Evolutionary conservation across 2,113 vertebrate genomes (phyloP).

Genomic region (Vidua chalybeata): DNA sequence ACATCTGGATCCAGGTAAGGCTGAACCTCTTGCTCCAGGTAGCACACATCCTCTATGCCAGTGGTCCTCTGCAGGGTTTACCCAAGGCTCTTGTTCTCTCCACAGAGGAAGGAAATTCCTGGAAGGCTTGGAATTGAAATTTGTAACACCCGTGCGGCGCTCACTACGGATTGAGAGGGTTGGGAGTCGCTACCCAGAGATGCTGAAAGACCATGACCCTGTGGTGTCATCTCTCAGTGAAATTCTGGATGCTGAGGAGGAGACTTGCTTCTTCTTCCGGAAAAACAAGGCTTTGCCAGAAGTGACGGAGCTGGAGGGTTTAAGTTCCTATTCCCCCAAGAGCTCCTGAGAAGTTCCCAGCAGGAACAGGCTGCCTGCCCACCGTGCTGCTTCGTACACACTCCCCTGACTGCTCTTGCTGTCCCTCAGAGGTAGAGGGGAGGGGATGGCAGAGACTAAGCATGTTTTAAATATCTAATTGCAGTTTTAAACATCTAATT

Average conservation of each 20-base stretch:
- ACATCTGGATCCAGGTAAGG: constrained; percentile 60
- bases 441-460: background rate
- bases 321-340: background rate
- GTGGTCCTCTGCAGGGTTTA: accelerated
- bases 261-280: constrained; percentile 58
- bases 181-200: constrained; percentile 7
- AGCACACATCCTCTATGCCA: background rate
- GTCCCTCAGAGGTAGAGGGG: background rate
- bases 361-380: accelerated
- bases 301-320: constrained; percentile 10
- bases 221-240: constrained; percentile 73
- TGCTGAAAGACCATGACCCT: constrained; percentile 69
- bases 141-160: constrained; percentile 72
- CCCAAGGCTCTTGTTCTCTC: background rate
- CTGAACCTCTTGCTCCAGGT: background rate
- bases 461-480: background rate
- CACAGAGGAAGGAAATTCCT: background rate
- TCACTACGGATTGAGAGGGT: constrained; percentile 57
- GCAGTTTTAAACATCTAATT: background rate
- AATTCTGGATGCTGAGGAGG: constrained; percentile 55
- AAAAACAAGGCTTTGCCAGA: constrained; percentile 71
- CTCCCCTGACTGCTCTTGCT: background rate
- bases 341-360: background rate
- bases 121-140: constrained; percentile 24
- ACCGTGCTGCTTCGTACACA: accelerated